These are phyloP conservation scores for Palythoa grandiflora DNA, from an alignment of 92 coral and sea anemone species.

Conservation along the genomic window DNA sequence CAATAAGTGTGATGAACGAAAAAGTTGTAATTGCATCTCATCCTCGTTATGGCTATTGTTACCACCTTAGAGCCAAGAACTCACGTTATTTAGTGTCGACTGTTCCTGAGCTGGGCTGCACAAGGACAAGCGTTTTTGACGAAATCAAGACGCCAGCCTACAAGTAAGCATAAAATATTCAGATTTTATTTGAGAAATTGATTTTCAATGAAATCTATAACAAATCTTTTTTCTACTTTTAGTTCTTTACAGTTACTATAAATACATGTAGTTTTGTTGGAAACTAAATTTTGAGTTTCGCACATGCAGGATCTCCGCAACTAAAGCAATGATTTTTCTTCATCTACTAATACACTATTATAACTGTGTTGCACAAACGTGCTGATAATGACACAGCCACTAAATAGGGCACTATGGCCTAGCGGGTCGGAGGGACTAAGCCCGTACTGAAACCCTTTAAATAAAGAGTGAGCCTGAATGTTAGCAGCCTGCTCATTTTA, in stretches of 20 bases:
- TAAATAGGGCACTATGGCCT: too few relatives aligned
- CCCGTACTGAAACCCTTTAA: too few relatives aligned
- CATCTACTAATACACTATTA: too few relatives aligned
- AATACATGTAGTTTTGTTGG: too few relatives aligned
- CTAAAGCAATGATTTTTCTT: too few relatives aligned
- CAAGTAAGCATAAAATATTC: conserved; percentile 75
- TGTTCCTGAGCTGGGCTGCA: conserved; percentile 74
- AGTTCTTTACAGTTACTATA: background rate
- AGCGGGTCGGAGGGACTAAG: too few relatives aligned
- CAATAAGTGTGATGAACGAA: conserved; percentile 57
- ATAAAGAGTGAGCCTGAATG: too few relatives aligned
- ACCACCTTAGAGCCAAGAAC: conserved; percentile 61
- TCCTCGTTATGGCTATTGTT: conserved; percentile 70
- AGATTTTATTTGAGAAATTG: background rate
- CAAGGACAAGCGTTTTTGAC: conserved; percentile 75
- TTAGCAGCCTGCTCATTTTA: too few relatives aligned
- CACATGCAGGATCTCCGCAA: too few relatives aligned
- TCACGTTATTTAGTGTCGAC: conserved; percentile 52
- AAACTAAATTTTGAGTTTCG: too few relatives aligned
- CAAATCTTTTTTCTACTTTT: background rate
- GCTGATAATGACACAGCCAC: too few relatives aligned
- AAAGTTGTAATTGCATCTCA: conserved; percentile 74
- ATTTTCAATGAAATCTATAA: background rate
- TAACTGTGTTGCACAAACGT: too few relatives aligned
- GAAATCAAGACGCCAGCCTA: conserved; percentile 86